These are phyloP conservation scores for Pseudomugil gertrudae DNA, from an alignment of 2,797 vertebrate species.

Conservation along the genomic window DNA sequence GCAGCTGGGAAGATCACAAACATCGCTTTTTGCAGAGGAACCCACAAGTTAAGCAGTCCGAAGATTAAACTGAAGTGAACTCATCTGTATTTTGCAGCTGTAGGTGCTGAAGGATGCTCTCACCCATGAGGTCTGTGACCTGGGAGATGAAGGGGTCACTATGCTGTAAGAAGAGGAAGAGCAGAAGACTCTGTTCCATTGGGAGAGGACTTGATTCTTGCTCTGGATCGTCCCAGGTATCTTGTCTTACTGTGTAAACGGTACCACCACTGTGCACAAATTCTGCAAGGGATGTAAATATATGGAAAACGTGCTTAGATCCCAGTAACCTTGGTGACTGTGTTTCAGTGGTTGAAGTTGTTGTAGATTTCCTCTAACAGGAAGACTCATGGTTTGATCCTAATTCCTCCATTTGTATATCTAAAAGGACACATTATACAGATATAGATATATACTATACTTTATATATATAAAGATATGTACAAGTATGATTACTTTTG, in stretches of 20 bases:
- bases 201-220: conserved; percentile 10
- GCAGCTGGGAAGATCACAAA: conserved; percentile 43
- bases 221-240: conserved; percentile 23
- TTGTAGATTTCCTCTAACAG: background rate
- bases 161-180: conserved; percentile 77
- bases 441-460: no score
- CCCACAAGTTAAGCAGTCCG: background rate
- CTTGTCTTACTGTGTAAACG: conserved; percentile 53
- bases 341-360: background rate
- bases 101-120: conserved; percentile 23
- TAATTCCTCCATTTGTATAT: background rate
- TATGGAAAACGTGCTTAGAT: background rate
- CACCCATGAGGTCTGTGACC: conserved; percentile 70
- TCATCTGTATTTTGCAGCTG: background rate
- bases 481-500: background rate
- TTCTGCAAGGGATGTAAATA: conserved; percentile 45
- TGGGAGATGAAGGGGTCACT: conserved; percentile 71
- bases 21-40: background rate
- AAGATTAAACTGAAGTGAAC: background rate
- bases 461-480: background rate
- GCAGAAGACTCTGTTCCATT: conserved; percentile 65
- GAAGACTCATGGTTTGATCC: background rate
- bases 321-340: background rate
- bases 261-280: conserved; percentile 23
- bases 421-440: no score